phyloP scores from a whole-genome alignment of 2,113 vertebrate species.

The Narcine bancroftii region DNA sequence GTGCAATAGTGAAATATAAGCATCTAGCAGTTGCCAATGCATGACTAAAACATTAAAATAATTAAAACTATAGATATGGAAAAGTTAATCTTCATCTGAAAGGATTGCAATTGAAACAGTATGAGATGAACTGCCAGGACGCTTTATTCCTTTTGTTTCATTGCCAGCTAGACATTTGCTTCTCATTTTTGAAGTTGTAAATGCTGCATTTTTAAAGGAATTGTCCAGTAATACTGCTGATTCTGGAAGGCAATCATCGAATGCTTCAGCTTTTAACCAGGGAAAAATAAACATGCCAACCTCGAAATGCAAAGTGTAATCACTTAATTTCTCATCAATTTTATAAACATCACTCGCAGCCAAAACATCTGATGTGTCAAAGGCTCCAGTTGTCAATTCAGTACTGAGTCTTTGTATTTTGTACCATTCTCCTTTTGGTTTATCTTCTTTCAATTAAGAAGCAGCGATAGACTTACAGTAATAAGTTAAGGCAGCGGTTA shows the following conservation, averaged over 20 bases:
- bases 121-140: neutral
- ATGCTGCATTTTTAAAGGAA: slow-evolving; percentile 15
- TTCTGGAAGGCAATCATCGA: neutral
- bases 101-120: slow-evolving; percentile 1
- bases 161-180: slow-evolving; percentile 32
- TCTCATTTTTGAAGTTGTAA: slow-evolving; percentile 20
- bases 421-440: neutral
- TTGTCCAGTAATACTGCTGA: neutral
- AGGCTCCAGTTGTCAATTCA: neutral
- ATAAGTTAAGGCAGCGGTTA: too few species aligned
- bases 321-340: neutral
- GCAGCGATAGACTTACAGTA: neutral
- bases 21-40: neutral
- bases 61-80: neutral
- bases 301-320: neutral
- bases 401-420: neutral
- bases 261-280: neutral
- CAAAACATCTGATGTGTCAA: neutral
- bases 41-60: neutral
- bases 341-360: neutral
- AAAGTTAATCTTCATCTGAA: neutral
- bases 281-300: neutral
- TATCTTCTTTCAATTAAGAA: neutral
- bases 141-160: neutral
- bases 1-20: neutral